Evolutionary conservation across 2,113 vertebrate genomes (phyloP), one percentile per base, ranked within the genome.

Genomic region (Cynoglossus semilaevis): DNA sequence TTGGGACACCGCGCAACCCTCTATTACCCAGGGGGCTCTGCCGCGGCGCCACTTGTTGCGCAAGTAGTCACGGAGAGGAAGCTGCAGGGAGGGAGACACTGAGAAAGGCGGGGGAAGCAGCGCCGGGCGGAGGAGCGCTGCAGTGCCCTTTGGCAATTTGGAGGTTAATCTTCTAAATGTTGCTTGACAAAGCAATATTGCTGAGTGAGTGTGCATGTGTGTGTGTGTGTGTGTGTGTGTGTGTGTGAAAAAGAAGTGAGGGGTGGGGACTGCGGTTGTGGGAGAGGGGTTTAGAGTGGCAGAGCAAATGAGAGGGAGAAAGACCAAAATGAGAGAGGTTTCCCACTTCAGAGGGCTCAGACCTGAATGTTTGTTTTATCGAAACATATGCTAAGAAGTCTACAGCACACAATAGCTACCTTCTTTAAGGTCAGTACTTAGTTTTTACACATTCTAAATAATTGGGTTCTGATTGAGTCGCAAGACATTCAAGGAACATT

Each of bases 1-100:
- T 77, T 67, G 71, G 84, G 82, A 85, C 78, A 73, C 78, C 81
- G 66, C 83, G 80, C 82, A 88, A 81, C 83, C 84, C 80, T 77
- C 84, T 82, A 87, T 85, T 85, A 79, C 87, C 85, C 85, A 83
- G 74, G 85, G 87, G 84, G 80, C 73, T 85, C 84, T 66, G 10
- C 60, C 46, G 76, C 71, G 88, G 88, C 88, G 89, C 89, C 88
- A 87, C 76, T 85, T 84, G 81, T 89, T 89, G 86, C 77, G 79
- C 85, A 89, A 89, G 74, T 67, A 46, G 84, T 79, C 72, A n/a
- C 68, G 66, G 63, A 65, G 66, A 63, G 57, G 35, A 67, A 65
- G 74, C 69, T 67, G 45, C 49, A 47, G 67, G 70, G 75, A 81
- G 58, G 63, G 52, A 80, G 62, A 43, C 50, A 16, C 17, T 64